These are phyloP conservation scores for Drosophila barbarae DNA, from an alignment of 2,888 invertebrate species.

Conservation along the genomic window DNA sequence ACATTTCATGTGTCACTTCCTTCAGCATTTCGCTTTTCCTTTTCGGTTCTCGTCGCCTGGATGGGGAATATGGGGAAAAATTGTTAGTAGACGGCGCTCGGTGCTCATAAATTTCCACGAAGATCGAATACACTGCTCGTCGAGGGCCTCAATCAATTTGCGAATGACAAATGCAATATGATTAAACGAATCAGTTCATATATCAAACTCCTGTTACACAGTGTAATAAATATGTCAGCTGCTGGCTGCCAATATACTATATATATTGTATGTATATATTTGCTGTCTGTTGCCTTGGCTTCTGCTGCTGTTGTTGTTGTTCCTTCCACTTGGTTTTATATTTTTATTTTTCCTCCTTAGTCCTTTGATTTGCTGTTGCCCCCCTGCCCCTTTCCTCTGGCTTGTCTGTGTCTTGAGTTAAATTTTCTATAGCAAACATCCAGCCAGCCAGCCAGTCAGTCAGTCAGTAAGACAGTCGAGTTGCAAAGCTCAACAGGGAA, in stretches of 20 bases:
- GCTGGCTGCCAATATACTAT: conserved; percentile 11
- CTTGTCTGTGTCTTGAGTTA: conserved; percentile 50
- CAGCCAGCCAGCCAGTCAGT: no score
- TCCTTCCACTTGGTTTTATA: conserved; percentile 13
- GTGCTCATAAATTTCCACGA: conserved; percentile 5
- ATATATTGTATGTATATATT: background rate
- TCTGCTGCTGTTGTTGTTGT: conserved; percentile 4
- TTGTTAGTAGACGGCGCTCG: background rate
- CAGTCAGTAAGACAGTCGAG: conserved; percentile 7
- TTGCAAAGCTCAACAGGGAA: conserved; percentile 1
- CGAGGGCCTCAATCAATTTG: conserved; percentile 32
- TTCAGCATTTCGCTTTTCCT: conserved; percentile 6
- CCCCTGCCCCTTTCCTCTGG: conserved; percentile 19
- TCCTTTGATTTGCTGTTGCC: conserved; percentile 45
- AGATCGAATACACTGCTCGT: conserved; percentile 24
- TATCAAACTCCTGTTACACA: conserved; percentile 48
- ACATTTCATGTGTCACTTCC: conserved; percentile 30
- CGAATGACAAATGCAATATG: conserved; percentile 36
- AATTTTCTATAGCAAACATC: conserved; percentile 37
- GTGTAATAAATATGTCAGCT: conserved; percentile 38
- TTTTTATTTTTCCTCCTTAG: conserved; percentile 4
- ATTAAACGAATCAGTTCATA: conserved; percentile 41
- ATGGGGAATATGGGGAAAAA: background rate
- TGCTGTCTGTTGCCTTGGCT: conserved; percentile 38
- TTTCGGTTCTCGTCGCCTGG: background rate